These are phyloP conservation scores for Eilema griseolum DNA, from an alignment of 2,888 invertebrate genomes.

Conservation along the genomic window DNA sequence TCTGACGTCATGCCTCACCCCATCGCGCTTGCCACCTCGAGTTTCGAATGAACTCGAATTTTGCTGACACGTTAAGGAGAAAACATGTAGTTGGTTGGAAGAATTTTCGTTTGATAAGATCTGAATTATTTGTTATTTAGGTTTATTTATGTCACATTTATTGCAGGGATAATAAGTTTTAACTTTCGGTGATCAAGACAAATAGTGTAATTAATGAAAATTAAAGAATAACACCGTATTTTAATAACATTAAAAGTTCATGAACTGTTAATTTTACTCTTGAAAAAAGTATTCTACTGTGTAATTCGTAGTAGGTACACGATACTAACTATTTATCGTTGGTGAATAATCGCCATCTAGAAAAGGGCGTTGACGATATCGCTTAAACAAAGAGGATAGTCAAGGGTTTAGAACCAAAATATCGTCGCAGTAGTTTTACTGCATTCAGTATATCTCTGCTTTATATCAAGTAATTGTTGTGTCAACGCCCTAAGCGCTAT, in stretches of 20 bases:
- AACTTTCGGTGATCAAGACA: not conserved
- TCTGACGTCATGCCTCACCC: slow-evolving; percentile 64
- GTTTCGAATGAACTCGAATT: slow-evolving; percentile 63
- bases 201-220: not conserved
- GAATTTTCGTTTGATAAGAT: slow-evolving; percentile 58
- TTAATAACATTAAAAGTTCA: not conserved
- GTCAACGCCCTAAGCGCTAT: slow-evolving; percentile 3
- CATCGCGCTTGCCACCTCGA: slow-evolving; percentile 48
- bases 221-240: not conserved
- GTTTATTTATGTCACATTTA: slow-evolving; percentile 7
- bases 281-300: not conserved
- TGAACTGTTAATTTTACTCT: not conserved
- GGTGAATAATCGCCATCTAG: not conserved
- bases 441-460: not conserved
- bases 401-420: not conserved
- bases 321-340: not conserved
- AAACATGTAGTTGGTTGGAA: slow-evolving; percentile 60
- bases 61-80: slow-evolving; percentile 55
- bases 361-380: slow-evolving; percentile 2
- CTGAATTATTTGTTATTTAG: slow-evolving; percentile 26
- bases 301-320: not conserved
- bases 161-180: not conserved
- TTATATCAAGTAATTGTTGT: not conserved
- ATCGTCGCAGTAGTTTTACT: not conserved
- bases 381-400: not conserved